Conservation (phyloP, 2,888 invertebrate genomes). For the Hoplodrina blanda region DNA sequence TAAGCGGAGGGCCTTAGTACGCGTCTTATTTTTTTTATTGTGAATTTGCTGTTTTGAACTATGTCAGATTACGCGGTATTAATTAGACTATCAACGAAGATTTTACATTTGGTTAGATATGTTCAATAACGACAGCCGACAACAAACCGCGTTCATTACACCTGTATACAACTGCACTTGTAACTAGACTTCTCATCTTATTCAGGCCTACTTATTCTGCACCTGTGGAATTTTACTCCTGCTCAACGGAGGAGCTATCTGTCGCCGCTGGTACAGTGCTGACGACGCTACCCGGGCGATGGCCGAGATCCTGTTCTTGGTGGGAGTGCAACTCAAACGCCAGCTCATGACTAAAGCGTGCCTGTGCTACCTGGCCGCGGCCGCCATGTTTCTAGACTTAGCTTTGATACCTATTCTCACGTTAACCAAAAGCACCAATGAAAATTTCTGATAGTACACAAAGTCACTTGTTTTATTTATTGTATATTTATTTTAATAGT, state of each 20-base stretch:
- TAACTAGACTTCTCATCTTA: not conserved
- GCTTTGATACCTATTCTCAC: slow-evolving; percentile 16
- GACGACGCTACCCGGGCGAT: slow-evolving; percentile 73
- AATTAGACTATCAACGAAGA: too few relatives aligned
- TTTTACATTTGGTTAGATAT: too few relatives aligned
- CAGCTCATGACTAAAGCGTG: slow-evolving; percentile 73
- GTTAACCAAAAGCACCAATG: not conserved
- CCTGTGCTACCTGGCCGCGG: slow-evolving; percentile 67
- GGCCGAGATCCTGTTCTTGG: slow-evolving; percentile 73
- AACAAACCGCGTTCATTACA: too few relatives aligned
- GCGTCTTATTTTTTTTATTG: too few relatives aligned
- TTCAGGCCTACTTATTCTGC: slow-evolving; percentile 72
- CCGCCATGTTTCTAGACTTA: slow-evolving; percentile 66
- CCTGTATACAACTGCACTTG: too few relatives aligned
- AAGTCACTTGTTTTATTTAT: slow-evolving; percentile 4
- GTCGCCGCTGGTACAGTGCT: slow-evolving; percentile 73
- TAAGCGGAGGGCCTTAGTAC: too few relatives aligned
- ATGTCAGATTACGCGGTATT: too few relatives aligned
- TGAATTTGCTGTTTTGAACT: too few relatives aligned
- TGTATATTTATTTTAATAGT: not conserved
- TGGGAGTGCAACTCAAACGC: slow-evolving; percentile 75
- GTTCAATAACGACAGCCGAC: too few relatives aligned
- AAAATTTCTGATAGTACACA: too few relatives aligned
- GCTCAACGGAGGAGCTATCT: slow-evolving; percentile 74
- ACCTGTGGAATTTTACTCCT: slow-evolving; percentile 72